phyloP scores from a whole-genome alignment of 2,888 invertebrate species.

The Melanostoma mellinum region DNA sequence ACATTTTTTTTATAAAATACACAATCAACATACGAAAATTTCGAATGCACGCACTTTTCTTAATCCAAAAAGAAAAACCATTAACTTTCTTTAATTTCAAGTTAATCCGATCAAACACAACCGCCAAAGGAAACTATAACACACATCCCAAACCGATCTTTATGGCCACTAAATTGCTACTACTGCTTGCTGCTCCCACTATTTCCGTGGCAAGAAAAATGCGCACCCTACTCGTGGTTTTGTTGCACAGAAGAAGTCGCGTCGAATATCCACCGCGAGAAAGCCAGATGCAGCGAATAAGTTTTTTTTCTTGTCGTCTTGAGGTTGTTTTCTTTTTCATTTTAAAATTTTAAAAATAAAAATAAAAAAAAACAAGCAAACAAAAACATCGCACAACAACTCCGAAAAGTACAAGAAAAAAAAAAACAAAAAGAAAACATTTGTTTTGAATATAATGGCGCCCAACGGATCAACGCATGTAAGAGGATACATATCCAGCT shows the following conservation, averaged over 20 bases:
- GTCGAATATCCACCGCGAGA: constrained; percentile 31
- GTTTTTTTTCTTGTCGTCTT: constrained; percentile 26
- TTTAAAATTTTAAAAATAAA: constrained; percentile 58
- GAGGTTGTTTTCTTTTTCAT: constrained; percentile 29
- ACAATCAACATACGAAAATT: constrained; percentile 9
- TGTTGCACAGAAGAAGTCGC: constrained; percentile 48
- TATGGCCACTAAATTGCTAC: constrained; percentile 72
- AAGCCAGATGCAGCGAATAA: constrained; percentile 63
- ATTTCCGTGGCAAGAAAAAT: constrained; percentile 64
- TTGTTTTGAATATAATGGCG: constrained; percentile 47
- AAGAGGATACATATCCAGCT: constrained; percentile 36
- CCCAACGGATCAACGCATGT: constrained; percentile 42
- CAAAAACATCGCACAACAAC: constrained; percentile 32
- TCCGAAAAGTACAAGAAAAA: constrained; percentile 10
- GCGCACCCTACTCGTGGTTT: constrained; percentile 48
- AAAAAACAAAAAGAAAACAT: constrained; percentile 18
- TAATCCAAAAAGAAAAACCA: background rate
- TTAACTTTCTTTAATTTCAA: constrained; percentile 33
- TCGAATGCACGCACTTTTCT: constrained; percentile 28
- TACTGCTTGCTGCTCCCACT: constrained; percentile 49
- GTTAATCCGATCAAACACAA: constrained; percentile 43
- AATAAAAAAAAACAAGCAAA: constrained; percentile 47
- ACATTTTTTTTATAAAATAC: constrained; percentile 30
- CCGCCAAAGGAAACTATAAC: constrained; percentile 51
- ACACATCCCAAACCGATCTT: constrained; percentile 65